phyloP scores from a whole-genome alignment of 2,888 invertebrate species.

The Pachymerium ferrugineum region DNA sequence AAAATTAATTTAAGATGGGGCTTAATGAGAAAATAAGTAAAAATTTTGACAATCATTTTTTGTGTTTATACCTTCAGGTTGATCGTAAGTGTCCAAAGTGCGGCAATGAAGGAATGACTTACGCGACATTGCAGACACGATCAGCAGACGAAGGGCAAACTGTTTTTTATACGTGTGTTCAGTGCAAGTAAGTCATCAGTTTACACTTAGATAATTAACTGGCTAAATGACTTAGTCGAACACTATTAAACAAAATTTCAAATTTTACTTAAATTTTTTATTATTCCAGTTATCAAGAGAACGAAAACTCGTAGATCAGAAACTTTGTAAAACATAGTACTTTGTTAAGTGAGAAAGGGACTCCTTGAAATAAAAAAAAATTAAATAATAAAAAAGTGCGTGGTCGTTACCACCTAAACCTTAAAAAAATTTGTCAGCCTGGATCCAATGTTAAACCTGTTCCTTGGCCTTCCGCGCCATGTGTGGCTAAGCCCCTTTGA shows the following conservation, averaged over 20 bases:
- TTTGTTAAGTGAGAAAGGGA: not conserved
- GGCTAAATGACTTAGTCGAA: slow-evolving; percentile 40
- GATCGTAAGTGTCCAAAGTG: slow-evolving; percentile 68
- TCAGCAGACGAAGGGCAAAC: slow-evolving; percentile 99
- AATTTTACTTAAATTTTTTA: slow-evolving; percentile 33
- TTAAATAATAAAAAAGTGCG: not conserved
- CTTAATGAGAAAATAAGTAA: not conserved
- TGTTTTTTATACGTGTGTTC: slow-evolving; percentile 92
- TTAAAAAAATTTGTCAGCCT: not conserved
- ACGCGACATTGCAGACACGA: slow-evolving; percentile 86
- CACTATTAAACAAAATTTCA: slow-evolving; percentile 38
- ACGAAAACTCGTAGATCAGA: slow-evolving; percentile 60
- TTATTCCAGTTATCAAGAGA: slow-evolving; percentile 61
- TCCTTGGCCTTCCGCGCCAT: slow-evolving; percentile 31
- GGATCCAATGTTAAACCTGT: slow-evolving; percentile 32
- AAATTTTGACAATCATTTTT: no score
- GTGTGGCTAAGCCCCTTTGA: slow-evolving; percentile 30
- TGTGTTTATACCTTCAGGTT: slow-evolving; percentile 40
- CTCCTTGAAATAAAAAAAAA: not conserved
- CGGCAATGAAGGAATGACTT: slow-evolving; percentile 85
- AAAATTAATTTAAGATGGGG: not conserved
- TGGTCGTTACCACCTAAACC: not conserved
- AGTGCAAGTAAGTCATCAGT: slow-evolving; percentile 83
- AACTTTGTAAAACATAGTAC: not conserved
- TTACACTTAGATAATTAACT: no score